Evolutionary conservation across 2,888 invertebrate species (phyloP), one percentile per base, ranked within the genome.

Genomic region (Drosophila limbata): DNA sequence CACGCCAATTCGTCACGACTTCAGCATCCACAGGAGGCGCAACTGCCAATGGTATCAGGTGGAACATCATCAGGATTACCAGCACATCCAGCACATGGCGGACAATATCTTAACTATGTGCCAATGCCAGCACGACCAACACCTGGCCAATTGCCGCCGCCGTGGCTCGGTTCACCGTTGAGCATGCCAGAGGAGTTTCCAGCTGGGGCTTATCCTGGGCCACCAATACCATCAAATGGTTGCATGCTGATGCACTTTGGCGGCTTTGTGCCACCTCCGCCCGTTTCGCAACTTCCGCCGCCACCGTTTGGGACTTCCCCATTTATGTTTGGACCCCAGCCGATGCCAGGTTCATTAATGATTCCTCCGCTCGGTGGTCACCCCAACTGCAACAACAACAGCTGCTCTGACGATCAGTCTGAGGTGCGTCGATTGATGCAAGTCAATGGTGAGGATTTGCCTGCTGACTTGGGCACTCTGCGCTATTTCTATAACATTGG

Each of bases 401-500:
- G 28, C 47, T 56, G 47, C 33, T 15, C 8, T n/a, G 63, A 55
- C 13, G 56, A 55, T 13, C 47, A 31, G 4, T 17, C 28, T 21
- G 83, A 90, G 10, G 90, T 89, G 1, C 84, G 80, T n/a, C 91
- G 85, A 35, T 91, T 91, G 0, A 21, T 86, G 4, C 83, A 89
- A 42, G 45, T 73, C 2, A 86, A 81, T 53, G 91, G 91, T 1
- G 75, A 80, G 6, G 92, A 92, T 73, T 83, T 92, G 61, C 92
- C 92, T 0, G 55, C 59, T 93, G 95, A 95, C 87, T 92, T 94
- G 51, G 91, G 93, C 11, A 95, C 95, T 6, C 91, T 95, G 69
- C 94, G 95, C 66, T 95, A 94, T 89, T 95, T 94, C 92, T 95
- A 94, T 92, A 95, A 95, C 91, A 92, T 95, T 84, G 95, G 95